Evolutionary conservation across 2,797 vertebrate genomes (phyloP), one percentile per base, ranked within the genome.

Genomic region (Lemur catta): DNA sequence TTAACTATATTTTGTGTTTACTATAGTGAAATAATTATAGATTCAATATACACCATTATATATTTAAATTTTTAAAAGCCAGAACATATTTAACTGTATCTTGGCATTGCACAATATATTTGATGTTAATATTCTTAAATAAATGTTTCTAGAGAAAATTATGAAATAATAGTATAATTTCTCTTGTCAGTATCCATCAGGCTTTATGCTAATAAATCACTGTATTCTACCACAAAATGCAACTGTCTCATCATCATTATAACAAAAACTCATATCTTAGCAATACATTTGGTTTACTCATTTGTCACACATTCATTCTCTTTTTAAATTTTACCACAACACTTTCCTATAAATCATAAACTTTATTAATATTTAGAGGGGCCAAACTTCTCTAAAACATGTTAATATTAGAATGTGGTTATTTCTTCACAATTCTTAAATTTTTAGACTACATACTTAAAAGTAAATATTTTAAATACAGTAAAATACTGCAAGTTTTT

Each of bases 1-100:
- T 84, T 80, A 80, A 33, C 63, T 59, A 4, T 84, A n/a, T 89
- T 74, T 85, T 95, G 78, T 95, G 35, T 93, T 89, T 96, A 84
- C 13, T 52, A 35, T 2, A 41, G 13, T 81, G 33, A 91, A 90
- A 84, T 84, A 87, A 84, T 71, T 96, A 72, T 82, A 84, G 8
- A 43, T 48, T 81, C 4, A 4, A 22, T 63, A 65, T 55, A 61
- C 2, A 93, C 8, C 7, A 78, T 72, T 81, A 78, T 87, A 17
- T 22, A 80, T 93, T 80, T 80, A 93, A 30, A 78, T 41, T 84
- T 94, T 84, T 84, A 52, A 93, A 91, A 94, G 30, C 20, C 15
- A 93, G 20, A 91, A 75, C 67, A 1, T 33, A 85, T 85, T 95
- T 93, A 89, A 89, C 72, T 93, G 28, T 28, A 89, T 43, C 4